Conservation (phyloP, 2,113 vertebrate genomes). For the Sturnira hondurensis region DNA sequence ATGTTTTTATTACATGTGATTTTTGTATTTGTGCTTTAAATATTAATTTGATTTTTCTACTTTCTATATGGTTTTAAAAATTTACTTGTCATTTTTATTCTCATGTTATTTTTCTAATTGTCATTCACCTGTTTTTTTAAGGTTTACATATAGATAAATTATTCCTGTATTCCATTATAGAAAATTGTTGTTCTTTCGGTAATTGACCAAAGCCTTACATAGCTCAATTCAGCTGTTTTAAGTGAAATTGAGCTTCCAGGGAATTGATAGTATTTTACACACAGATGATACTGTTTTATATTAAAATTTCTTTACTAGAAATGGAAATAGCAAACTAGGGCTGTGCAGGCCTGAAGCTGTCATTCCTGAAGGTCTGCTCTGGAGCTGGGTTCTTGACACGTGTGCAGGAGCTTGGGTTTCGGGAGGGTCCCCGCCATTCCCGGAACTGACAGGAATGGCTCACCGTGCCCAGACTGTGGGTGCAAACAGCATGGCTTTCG, state of each 20-base stretch:
- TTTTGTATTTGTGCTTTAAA: background rate
- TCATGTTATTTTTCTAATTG: background rate
- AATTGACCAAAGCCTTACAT: background rate
- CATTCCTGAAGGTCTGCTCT: background rate
- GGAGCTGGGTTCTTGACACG: background rate
- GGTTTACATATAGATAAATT: background rate
- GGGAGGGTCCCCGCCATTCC: background rate
- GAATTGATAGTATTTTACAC: background rate
- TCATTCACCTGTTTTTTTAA: background rate
- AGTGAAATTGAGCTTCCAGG: background rate
- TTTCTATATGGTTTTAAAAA: background rate
- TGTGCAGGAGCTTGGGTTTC: background rate
- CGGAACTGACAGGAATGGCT: background rate
- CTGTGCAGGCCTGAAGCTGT: background rate
- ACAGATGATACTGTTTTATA: background rate
- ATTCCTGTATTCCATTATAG: background rate
- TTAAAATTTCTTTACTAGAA: background rate
- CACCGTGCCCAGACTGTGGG: background rate
- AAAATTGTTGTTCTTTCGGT: background rate
- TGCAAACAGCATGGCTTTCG: background rate
- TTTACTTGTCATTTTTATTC: background rate
- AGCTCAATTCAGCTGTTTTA: background rate
- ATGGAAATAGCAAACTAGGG: background rate
- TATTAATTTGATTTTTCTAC: background rate
- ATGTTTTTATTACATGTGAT: background rate